Conservation (phyloP, 1,140 invertebrate genomes). For the Lucilia sericata region DNA sequence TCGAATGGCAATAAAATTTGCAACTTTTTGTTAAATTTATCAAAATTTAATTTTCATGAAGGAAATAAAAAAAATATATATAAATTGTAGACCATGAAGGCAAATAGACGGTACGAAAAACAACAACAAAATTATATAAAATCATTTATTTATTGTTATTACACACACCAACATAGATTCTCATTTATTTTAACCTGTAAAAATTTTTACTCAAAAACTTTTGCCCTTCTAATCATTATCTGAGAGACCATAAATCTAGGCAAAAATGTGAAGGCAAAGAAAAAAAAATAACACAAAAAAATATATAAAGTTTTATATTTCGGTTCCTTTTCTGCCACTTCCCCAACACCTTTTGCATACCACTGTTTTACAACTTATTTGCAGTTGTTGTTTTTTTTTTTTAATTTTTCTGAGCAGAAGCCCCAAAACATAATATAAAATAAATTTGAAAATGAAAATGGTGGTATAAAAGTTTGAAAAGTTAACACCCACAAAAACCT, state of each 20-base stretch:
- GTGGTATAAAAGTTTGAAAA: slow-evolving; percentile 31
- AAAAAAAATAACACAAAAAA: not conserved
- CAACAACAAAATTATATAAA: too few species aligned
- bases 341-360: too few species aligned
- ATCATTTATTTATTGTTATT: not conserved
- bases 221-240: slow-evolving; percentile 42
- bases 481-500: slow-evolving; percentile 42
- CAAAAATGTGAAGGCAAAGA: slow-evolving; percentile 30
- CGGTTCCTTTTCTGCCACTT: not conserved
- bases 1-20: not conserved
- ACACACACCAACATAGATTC: not conserved
- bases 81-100: not conserved
- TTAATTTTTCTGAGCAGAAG: not conserved
- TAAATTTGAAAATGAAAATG: slow-evolving; percentile 1
- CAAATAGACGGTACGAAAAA: not conserved
- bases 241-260: slow-evolving; percentile 37
- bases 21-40: not conserved
- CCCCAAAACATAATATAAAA: not conserved
- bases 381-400: not conserved
- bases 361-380: not conserved
- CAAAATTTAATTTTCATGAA: slow-evolving; percentile 15
- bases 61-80: not conserved
- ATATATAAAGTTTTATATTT: slow-evolving; percentile 18
- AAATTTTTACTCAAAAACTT: not conserved
- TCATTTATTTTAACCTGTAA: slow-evolving; percentile 42